phyloP scores from a whole-genome alignment of 2,888 invertebrate species.

The Gastracanthus pulcherrimus region DNA sequence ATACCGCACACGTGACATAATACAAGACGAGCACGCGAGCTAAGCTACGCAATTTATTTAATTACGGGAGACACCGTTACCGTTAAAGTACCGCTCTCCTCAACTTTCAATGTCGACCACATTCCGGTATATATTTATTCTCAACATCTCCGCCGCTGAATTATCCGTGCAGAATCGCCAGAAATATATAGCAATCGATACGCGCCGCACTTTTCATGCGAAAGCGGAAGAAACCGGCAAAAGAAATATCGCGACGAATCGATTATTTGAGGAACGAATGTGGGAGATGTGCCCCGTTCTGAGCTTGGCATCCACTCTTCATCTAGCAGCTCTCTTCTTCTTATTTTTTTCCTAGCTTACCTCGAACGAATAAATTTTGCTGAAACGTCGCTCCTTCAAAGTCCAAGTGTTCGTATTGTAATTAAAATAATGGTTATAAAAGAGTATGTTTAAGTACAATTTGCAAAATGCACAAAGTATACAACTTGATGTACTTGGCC shows the following conservation, averaged over 20 bases:
- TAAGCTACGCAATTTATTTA: conserved; percentile 35
- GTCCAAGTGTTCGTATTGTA: background rate
- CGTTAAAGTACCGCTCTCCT: conserved; percentile 51
- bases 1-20: conserved; percentile 50
- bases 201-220: background rate
- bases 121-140: conserved; percentile 11
- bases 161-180: conserved; percentile 4
- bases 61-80: conserved; percentile 59
- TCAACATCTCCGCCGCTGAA: background rate
- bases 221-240: background rate
- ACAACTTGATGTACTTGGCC: no score
- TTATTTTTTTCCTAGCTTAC: background rate
- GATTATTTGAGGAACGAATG: background rate
- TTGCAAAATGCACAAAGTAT: background rate
- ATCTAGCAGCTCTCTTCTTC: no score
- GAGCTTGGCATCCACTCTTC: no score
- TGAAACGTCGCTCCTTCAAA: background rate
- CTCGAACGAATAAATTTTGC: background rate
- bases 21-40: conserved; percentile 39
- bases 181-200: background rate
- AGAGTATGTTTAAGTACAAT: background rate
- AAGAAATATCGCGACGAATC: background rate
- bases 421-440: background rate
- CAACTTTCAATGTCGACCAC: conserved; percentile 58
- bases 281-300: background rate